Evolutionary conservation across 2,797 vertebrate species (phyloP).

Genomic region (Platyrinchus mystaceus): DNA sequence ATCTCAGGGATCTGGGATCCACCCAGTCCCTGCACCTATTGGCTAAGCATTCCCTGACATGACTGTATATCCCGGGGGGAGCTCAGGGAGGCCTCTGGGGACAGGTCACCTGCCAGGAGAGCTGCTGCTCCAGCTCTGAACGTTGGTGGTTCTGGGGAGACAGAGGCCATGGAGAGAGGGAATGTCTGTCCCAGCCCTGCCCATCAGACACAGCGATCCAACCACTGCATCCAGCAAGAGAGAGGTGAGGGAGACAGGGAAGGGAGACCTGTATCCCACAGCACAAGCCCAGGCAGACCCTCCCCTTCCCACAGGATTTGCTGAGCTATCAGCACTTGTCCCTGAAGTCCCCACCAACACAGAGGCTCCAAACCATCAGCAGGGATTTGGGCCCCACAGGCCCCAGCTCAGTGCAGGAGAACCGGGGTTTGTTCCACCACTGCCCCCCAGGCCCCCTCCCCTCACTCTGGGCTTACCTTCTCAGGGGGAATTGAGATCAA

Average conservation of each 20-base stretch:
- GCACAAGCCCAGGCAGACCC: not conserved
- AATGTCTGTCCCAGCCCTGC: not conserved
- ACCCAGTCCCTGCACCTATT: slow-evolving; percentile 1
- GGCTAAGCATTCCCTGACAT: fast-evolving
- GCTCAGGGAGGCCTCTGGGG: slow-evolving; percentile 27
- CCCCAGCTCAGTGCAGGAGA: not conserved
- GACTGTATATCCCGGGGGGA: not conserved
- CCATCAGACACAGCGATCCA: not conserved
- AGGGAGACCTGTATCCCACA: not conserved
- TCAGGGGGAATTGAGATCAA: not conserved
- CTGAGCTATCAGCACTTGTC: not conserved
- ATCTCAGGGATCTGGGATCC: not conserved
- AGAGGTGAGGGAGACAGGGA: not conserved
- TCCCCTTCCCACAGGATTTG: not conserved
- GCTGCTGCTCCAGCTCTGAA: not conserved
- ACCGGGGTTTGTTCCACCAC: not conserved
- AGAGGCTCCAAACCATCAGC: fast-evolving
- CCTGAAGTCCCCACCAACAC: fast-evolving
- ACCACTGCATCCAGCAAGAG: not conserved
- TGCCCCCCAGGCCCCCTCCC: not conserved
- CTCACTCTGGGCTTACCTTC: not conserved
- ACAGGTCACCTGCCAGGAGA: not conserved
- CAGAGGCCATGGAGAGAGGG: not conserved
- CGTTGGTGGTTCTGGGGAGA: not conserved
- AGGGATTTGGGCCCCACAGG: not conserved